Conservation (phyloP, 2,113 vertebrate species). For the Leucopsar rothschildi region DNA sequence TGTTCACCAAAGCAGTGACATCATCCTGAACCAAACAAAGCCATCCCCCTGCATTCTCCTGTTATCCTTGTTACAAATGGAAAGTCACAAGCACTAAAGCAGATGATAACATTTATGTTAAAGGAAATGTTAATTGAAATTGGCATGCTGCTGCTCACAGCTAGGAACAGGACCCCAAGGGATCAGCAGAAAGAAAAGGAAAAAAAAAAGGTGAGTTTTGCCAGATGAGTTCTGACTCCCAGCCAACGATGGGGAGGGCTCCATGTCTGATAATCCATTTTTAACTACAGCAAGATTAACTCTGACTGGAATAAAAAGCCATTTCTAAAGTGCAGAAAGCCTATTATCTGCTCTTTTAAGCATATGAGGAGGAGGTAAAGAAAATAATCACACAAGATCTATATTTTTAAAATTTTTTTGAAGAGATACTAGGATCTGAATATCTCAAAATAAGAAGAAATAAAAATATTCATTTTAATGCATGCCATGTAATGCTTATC, state of each 20-base stretch:
- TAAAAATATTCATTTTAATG: neutral
- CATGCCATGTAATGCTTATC: neutral
- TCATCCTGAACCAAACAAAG: neutral
- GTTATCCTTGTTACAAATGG: neutral
- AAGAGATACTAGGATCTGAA: neutral
- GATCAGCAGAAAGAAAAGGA: neutral
- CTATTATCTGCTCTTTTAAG: neutral
- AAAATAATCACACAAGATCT: neutral
- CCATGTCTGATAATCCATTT: neutral
- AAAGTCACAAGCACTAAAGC: neutral
- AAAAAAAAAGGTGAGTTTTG: neutral
- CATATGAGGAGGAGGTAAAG: neutral
- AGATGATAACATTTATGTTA: conserved; percentile 42
- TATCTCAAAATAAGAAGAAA: neutral
- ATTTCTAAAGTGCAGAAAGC: neutral
- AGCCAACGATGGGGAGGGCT: neutral
- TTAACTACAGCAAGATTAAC: neutral
- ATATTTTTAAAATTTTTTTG: neutral
- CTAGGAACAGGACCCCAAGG: neutral
- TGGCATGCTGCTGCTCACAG: conserved; percentile 12
- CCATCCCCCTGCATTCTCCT: neutral
- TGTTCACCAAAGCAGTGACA: neutral
- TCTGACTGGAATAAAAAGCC: neutral
- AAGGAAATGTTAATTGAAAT: conserved; percentile 52
- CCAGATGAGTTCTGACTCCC: neutral